These are phyloP conservation scores for Phortica okadai DNA, from an alignment of 2,888 invertebrate species.

Conservation along the genomic window DNA sequence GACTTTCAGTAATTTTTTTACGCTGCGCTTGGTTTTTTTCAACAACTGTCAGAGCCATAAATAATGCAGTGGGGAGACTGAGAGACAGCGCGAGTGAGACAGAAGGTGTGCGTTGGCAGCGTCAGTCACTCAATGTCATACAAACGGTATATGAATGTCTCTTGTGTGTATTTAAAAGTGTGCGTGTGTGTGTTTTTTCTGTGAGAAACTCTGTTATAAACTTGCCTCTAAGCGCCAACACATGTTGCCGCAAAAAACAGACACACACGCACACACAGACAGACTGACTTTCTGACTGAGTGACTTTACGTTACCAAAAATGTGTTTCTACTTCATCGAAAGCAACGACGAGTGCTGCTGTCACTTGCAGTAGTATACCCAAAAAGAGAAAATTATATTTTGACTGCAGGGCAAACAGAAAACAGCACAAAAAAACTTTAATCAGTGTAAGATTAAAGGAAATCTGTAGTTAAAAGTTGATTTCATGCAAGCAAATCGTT, in stretches of 20 bases:
- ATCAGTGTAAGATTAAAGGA: conserved; percentile 28
- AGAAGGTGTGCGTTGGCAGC: not conserved
- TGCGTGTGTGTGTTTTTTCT: conserved; percentile 21
- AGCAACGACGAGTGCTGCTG: conserved; percentile 1
- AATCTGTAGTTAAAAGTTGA: conserved; percentile 20
- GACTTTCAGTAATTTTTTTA: not conserved
- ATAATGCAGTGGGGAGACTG: conserved; percentile 44
- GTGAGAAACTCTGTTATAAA: conserved; percentile 16
- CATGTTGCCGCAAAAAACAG: conserved; percentile 3
- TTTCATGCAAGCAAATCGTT: not conserved
- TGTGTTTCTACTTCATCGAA: conserved; percentile 12
- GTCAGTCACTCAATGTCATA: not conserved
- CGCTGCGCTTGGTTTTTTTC: conserved; percentile 30
- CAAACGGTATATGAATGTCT: not conserved
- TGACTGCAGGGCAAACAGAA: not conserved
- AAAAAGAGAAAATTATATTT: conserved; percentile 6
- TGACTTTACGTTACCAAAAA: not conserved
- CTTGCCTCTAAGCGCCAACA: conserved; percentile 15
- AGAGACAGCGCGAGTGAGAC: too few relatives aligned
- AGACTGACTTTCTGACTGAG: not conserved
- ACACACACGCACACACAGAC: not conserved
- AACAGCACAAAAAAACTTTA: conserved; percentile 16
- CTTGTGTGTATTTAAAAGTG: conserved; percentile 3
- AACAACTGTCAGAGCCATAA: conserved; percentile 59
- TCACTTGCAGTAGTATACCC: conserved; percentile 14